phyloP scores from a whole-genome alignment of 1,140 invertebrate genomes.

The Anagrus nilaparvatae region DNA sequence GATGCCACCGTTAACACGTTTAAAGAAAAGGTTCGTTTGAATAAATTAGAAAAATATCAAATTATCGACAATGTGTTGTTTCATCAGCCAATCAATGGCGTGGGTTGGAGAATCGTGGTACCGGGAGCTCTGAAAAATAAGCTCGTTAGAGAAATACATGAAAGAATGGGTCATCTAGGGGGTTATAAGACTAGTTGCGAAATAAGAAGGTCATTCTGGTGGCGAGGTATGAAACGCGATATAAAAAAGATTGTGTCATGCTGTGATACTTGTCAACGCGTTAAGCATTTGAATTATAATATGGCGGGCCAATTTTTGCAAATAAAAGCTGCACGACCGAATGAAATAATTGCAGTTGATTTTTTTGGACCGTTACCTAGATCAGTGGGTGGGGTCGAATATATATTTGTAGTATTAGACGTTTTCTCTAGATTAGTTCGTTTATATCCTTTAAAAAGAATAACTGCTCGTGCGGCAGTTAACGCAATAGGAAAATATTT shows the following conservation, averaged over 20 bases:
- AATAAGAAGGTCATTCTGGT: not conserved
- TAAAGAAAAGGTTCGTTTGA: too few relatives aligned
- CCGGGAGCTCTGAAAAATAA: not conserved
- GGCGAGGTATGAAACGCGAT: not conserved
- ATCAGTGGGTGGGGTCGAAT: constrained; percentile 2
- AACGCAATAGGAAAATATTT: constrained; percentile 5
- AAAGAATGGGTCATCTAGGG: constrained; percentile 1
- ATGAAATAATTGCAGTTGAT: constrained; percentile 8
- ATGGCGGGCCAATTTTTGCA: constrained; percentile 5
- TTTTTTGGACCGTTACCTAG: constrained; percentile 8
- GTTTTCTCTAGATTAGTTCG: constrained; percentile 4
- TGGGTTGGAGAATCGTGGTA: not conserved
- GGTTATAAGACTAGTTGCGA: constrained; percentile 1
- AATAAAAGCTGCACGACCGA: not conserved
- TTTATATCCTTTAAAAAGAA: constrained; percentile 4
- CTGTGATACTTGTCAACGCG: constrained; percentile 7
- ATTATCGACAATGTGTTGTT: not conserved
- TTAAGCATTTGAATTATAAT: constrained; percentile 3
- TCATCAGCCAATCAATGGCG: not conserved
- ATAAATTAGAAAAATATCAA: too few relatives aligned
- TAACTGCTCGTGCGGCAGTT: not conserved
- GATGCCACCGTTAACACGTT: too few relatives aligned
- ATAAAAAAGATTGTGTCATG: not conserved
- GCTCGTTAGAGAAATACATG: not conserved
- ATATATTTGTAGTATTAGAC: constrained; percentile 11